A percentile compares a stretch with the other conserved stretches of the same genome.
These are phyloP conservation scores for Ianthella basta DNA, from an alignment of 37 sponge, comb jelly and placozoan species.

Conservation along the genomic window DNA sequence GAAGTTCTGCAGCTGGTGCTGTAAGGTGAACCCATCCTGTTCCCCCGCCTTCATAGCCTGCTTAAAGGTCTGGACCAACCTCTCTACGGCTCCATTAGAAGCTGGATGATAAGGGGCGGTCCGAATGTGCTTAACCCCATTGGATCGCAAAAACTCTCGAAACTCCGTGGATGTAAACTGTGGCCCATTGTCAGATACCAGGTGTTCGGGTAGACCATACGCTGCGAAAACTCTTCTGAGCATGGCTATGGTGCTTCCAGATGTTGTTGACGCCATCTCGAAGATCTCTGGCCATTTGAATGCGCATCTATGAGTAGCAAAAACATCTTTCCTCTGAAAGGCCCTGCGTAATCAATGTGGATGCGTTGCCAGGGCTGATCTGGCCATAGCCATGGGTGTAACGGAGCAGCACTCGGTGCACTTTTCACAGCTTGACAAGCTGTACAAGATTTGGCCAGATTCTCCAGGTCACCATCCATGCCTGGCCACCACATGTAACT, in stretches of 20 bases:
- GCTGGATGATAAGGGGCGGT: neutral
- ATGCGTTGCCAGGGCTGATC: neutral
- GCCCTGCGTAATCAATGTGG: constrained; percentile 14
- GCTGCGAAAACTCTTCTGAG: neutral
- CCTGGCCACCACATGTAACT: constrained; percentile 25
- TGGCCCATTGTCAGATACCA: constrained; percentile 21
- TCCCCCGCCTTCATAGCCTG: no score
- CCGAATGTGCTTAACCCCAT: constrained; percentile 1
- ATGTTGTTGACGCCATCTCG: neutral
- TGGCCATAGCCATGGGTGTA: constrained; percentile 33
- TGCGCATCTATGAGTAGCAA: neutral
- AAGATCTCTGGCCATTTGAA: neutral
- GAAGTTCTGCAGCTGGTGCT: no score
- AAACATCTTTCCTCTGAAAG: neutral
- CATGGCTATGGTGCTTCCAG: neutral
- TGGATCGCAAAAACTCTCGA: neutral
- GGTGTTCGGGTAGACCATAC: neutral
- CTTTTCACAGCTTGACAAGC: constrained; percentile 1
- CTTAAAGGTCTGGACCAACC: neutral
- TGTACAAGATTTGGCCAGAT: neutral
- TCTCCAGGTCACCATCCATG: neutral
- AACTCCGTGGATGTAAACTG: neutral
- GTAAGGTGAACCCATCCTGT: no score
- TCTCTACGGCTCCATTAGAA: neutral
- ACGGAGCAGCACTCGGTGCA: neutral